phyloP scores from a whole-genome alignment of 2,113 vertebrate species.

The Hydropotes inermis region DNA sequence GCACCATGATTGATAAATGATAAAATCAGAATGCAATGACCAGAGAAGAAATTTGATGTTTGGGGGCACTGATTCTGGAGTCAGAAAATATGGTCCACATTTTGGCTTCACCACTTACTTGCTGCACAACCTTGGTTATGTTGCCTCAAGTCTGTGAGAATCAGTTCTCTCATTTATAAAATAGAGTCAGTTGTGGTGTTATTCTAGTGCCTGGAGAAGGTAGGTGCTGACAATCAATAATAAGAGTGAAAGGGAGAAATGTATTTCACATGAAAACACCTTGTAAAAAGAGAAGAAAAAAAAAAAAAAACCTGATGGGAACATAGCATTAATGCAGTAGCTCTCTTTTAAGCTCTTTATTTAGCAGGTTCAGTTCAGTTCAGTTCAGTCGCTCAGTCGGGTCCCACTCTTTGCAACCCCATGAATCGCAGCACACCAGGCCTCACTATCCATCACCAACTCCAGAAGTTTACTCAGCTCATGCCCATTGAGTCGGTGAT shows the following conservation, averaged over 20 bases:
- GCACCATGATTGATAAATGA: neutral
- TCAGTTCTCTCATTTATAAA: neutral
- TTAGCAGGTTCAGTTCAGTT: neutral
- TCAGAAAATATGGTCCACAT: neutral
- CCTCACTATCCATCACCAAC: no score
- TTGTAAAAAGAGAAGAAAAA: neutral
- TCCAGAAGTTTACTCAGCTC: no score
- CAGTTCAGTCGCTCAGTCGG: no score
- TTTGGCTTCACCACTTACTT: neutral
- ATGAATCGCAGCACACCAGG: no score
- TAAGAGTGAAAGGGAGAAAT: neutral
- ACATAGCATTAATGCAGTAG: neutral
- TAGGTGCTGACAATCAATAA: neutral
- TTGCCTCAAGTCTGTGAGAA: no score
- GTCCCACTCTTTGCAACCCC: no score
- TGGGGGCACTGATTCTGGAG: neutral
- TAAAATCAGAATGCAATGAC: neutral
- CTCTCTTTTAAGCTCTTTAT: neutral
- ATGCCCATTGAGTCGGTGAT: no score
- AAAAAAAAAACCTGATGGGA: neutral
- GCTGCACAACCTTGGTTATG: neutral
- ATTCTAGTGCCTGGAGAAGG: neutral
- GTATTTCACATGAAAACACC: neutral
- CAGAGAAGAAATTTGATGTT: neutral
- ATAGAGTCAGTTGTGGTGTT: rapidly evolving